Evolutionary conservation across 2,888 invertebrate species (phyloP).

Genomic region (Diloba caeruleocephala): DNA sequence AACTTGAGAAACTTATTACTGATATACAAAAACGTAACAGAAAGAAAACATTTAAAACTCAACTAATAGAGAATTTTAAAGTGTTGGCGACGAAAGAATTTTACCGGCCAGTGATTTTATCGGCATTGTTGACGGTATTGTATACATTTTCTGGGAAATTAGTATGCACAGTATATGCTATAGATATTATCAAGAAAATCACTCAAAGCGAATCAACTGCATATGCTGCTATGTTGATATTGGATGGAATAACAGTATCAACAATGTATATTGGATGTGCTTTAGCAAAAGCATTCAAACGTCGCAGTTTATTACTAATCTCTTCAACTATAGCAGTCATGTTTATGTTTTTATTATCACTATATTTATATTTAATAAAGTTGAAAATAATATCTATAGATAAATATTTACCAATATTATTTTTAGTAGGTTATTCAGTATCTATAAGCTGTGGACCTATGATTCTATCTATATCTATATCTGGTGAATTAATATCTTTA

Average conservation of each 20-base stretch:
- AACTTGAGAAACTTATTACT: constrained; percentile 28
- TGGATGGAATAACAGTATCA: constrained; percentile 61
- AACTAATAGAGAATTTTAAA: constrained; percentile 1
- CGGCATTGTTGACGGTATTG: constrained; percentile 10
- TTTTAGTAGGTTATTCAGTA: constrained; percentile 30
- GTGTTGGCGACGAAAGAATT: constrained; percentile 11
- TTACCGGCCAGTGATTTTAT: constrained; percentile 28
- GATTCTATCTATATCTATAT: constrained; percentile 55
- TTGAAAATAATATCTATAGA: constrained; percentile 15
- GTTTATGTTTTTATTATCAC: constrained; percentile 36
- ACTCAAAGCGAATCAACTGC: constrained; percentile 52
- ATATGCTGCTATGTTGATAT: constrained; percentile 62
- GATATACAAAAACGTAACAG: constrained; percentile 8
- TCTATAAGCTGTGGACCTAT: constrained; percentile 64
- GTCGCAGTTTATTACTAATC: constrained; percentile 52
- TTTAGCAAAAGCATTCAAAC: constrained; percentile 46
- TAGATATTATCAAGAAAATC: constrained; percentile 61
- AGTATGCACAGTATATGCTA: constrained; percentile 51
- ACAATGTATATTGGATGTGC: constrained; percentile 60
- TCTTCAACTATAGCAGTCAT: constrained; percentile 47
- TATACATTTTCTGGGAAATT: constrained; percentile 38
- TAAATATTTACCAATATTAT: constrained; percentile 22
- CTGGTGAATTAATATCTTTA: constrained; percentile 58
- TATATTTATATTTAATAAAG: constrained; percentile 33
- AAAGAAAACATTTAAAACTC: constrained; percentile 6